Evolutionary conservation across 2,797 vertebrate genomes (phyloP).

Genomic region (Diplodus sargus): DNA sequence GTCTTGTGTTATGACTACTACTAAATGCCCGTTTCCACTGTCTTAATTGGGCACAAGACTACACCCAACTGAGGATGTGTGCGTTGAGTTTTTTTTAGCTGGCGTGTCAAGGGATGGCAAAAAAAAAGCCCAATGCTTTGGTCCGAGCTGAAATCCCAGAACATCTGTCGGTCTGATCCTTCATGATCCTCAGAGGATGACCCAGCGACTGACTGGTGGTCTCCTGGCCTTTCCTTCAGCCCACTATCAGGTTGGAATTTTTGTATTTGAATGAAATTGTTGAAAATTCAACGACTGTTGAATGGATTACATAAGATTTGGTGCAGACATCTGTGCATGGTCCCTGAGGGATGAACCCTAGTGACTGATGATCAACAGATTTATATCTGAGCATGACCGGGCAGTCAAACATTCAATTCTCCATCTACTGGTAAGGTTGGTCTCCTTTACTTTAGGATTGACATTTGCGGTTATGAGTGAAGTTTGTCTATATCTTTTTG

Average conservation of each 20-base stretch:
- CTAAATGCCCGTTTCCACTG: slow-evolving; percentile 42
- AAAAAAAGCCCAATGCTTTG: background rate
- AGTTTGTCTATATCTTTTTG: no score
- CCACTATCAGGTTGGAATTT: background rate
- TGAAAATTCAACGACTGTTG: background rate
- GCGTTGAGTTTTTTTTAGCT: background rate
- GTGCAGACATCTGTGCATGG: background rate
- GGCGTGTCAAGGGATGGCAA: no score
- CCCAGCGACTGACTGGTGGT: background rate
- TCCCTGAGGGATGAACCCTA: background rate
- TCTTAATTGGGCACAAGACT: slow-evolving; percentile 25
- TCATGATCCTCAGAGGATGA: background rate
- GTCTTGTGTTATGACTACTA: slow-evolving; percentile 41
- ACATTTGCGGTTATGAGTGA: background rate
- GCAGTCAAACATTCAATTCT: no score
- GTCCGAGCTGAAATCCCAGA: slow-evolving; percentile 14
- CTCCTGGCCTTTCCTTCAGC: background rate
- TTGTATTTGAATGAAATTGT: background rate
- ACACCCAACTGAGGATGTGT: slow-evolving; percentile 11
- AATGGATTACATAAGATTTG: background rate
- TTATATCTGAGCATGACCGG: background rate
- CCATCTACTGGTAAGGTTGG: background rate
- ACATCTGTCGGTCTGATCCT: background rate
- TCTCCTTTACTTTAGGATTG: background rate
- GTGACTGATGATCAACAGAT: background rate